A percentile compares a stretch with the other conserved stretches of the same genome.
Evolutionary conservation across 2,113 vertebrate species (phyloP).

Genomic region (Xenus cinereus): DNA sequence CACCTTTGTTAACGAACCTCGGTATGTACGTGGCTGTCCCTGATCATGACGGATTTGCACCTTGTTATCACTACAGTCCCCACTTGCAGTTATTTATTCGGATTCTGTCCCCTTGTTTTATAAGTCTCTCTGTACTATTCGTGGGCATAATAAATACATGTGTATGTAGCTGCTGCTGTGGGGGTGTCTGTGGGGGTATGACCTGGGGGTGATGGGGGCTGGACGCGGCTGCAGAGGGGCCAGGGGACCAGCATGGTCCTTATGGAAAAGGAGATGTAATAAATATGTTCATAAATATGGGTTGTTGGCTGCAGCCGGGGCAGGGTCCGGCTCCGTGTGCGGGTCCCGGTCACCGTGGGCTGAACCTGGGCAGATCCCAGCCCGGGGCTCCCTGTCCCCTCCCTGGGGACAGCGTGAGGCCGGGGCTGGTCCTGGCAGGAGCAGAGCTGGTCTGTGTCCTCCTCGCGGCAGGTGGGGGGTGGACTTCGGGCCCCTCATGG

Average conservation of each 20-base stretch:
- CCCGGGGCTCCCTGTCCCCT: no score
- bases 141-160: neutral
- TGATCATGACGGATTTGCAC: neutral
- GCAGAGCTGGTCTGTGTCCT: neutral
- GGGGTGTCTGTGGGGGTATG: neutral
- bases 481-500: accelerated
- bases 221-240: no score
- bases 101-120: neutral
- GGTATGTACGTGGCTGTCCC: neutral
- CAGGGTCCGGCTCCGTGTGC: no score
- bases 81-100: neutral
- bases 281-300: neutral
- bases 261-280: neutral
- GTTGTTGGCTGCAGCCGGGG: no score
- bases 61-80: constrained; percentile 31
- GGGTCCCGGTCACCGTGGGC: neutral
- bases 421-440: neutral
- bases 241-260: accelerated
- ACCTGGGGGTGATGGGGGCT: no score
- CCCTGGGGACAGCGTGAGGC: accelerated
- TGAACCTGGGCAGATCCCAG: accelerated
- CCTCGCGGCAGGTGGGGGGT: accelerated
- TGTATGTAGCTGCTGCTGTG: neutral
- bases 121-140: neutral
- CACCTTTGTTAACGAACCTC: neutral